These are phyloP conservation scores for Malaclemys terrapin DNA, from an alignment of 2,113 vertebrate genomes.

Conservation along the genomic window DNA sequence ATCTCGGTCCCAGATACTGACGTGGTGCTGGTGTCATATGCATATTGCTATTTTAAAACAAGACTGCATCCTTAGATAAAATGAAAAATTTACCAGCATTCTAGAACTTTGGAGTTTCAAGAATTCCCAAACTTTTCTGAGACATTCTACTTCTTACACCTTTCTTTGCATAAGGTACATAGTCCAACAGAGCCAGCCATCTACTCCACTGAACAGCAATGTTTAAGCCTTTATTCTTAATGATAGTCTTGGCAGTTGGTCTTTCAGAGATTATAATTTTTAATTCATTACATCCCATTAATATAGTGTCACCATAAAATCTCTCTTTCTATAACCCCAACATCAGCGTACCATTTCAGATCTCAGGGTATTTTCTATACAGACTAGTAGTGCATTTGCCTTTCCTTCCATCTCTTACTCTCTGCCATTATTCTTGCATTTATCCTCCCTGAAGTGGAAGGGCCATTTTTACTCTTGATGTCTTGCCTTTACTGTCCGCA, in stretches of 20 bases:
- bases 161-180: not conserved
- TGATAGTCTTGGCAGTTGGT: not conserved
- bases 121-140: not conserved
- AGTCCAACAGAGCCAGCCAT: not conserved
- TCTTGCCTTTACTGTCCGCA: not conserved
- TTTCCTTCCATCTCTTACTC: not conserved
- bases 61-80: not conserved
- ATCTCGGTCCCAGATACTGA: not conserved
- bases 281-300: not conserved
- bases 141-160: not conserved
- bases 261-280: constrained; percentile 4
- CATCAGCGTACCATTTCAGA: not conserved
- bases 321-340: not conserved
- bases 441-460: not conserved
- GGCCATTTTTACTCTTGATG: not conserved
- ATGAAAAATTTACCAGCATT: constrained; percentile 28
- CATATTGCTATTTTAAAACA: not conserved
- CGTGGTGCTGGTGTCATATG: not conserved
- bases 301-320: constrained; percentile 16
- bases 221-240: not conserved
- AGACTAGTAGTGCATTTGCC: not conserved
- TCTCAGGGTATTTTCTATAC: not conserved
- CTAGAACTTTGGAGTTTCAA: not conserved
- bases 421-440: constrained; percentile 21
- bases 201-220: not conserved